Conservation (phyloP, 2,113 vertebrate species). For the Patagioenas fasciata region DNA sequence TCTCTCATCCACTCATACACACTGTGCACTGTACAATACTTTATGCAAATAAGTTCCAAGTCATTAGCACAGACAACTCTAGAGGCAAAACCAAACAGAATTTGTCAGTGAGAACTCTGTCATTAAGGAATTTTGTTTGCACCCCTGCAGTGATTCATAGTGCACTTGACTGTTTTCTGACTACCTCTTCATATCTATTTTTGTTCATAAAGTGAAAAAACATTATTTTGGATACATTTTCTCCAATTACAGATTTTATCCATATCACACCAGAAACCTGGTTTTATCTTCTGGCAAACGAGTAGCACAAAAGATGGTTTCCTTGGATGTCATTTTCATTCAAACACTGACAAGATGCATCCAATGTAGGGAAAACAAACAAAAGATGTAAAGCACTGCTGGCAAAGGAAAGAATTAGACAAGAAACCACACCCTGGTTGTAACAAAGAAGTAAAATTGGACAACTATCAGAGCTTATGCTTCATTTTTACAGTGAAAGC, state of each 20-base stretch:
- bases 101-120: conserved; percentile 19
- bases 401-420: not conserved
- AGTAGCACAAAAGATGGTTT: not conserved
- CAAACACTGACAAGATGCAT: not conserved
- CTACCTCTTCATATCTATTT: not conserved
- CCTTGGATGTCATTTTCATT: not conserved
- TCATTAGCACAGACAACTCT: conserved; percentile 21
- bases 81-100: conserved; percentile 41
- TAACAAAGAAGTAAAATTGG: not conserved
- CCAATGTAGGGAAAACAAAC: not conserved
- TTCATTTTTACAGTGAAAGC: not conserved
- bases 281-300: not conserved
- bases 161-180: conserved; percentile 2
- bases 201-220: conserved; percentile 5
- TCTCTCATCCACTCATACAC: not conserved
- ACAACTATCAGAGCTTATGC: not conserved
- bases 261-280: not conserved
- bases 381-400: not conserved
- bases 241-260: conserved; percentile 1
- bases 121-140: conserved; percentile 36
- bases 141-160: conserved; percentile 37
- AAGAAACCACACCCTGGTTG: not conserved
- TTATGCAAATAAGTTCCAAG: conserved; percentile 43
- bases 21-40: not conserved
- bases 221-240: not conserved